A percentile compares a stretch with the other conserved stretches of the same genome.
Conservation (phyloP, 2,888 invertebrate species). For the Poecilus cupreus region DNA sequence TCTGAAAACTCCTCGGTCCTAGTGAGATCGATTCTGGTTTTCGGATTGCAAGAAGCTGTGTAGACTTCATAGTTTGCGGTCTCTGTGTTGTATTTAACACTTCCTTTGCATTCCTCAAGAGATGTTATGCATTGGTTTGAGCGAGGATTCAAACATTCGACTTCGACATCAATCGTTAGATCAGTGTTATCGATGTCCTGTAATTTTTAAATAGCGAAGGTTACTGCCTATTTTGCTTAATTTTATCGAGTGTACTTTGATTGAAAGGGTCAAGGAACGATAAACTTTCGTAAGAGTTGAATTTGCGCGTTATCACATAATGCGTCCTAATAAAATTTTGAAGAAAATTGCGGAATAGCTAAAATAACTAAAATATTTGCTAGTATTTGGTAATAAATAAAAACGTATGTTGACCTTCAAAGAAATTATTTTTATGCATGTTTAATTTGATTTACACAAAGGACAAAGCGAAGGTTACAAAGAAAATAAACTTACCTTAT, state of each 20-base stretch:
- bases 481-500: conserved; percentile 71
- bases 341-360: not conserved
- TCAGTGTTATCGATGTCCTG: conserved; percentile 65
- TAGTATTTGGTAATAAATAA: not conserved
- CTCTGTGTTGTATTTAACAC: conserved; percentile 63
- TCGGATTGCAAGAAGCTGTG: conserved; percentile 66
- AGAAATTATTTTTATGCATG: conserved; percentile 20
- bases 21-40: conserved; percentile 57
- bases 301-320: not conserved
- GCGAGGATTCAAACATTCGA: conserved; percentile 64
- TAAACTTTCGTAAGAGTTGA: conserved; percentile 33
- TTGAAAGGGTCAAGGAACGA: conserved; percentile 41
- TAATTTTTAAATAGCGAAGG: conserved; percentile 42
- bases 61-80: conserved; percentile 64
- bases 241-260: conserved; percentile 49
- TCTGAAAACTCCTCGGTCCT: not conserved
- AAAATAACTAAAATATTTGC: not conserved
- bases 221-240: conserved; percentile 27
- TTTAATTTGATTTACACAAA: conserved; percentile 50
- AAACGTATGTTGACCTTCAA: conserved; percentile 20
- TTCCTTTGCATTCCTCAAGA: conserved; percentile 66
- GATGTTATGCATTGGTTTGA: conserved; percentile 65
- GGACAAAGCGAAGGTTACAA: conserved; percentile 47
- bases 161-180: conserved; percentile 65
- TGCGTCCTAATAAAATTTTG: not conserved